Base-by-base conservation (phyloP, 2,797 vertebrate species). In the Rhadinocentrus ornatus region DNA sequence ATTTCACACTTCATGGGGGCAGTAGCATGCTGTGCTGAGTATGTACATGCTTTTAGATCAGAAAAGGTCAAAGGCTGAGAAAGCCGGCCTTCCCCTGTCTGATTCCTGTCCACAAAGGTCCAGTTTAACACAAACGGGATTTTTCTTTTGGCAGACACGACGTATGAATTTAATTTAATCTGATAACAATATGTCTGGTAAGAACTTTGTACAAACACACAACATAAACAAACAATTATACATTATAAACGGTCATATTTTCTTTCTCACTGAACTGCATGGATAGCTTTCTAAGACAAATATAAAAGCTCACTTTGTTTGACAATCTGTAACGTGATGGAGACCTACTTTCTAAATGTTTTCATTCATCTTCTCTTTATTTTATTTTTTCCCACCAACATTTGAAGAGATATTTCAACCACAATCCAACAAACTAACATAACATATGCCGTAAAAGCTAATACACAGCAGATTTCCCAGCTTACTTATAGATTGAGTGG, bases 61-160 rank as follows among this genome's bases (percentile, higher is more conserved):
- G 55, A 39, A 59, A 75, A 73, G 75, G 61, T 56, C 67, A 69
- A 56, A 73, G 75, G 54, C 52, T 48, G 53, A 68, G 16, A 72
- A 70, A 65, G 41, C 22, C 16, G 56, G 34, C n/a, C 31, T 75
- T 66, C 22, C 27, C 62, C 60, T 63, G 41, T 39, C 22, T 71
- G 29, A 52, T 68, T 20, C 56, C 26, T 16, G 20, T 32, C 20
- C 13, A 22, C 46, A 44, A 59, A 12, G 29, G 27, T 39, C 24
- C 56, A 57, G 20, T 13, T 20, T 34, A 54, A n/a, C 13, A 6
- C 27, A 8, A 34, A 27, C 31, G 11, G 31, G 31, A 26, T 16
- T 53, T 53, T 29, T 27, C 52, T 27, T 65, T 37, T 39, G 62
- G 26, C 15, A 6, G n/a, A 39, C 15, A 32, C 12, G 16, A 53